Evolutionary conservation across 2,113 vertebrate species (phyloP).

Genomic region (Illadopsis cleaveri): DNA sequence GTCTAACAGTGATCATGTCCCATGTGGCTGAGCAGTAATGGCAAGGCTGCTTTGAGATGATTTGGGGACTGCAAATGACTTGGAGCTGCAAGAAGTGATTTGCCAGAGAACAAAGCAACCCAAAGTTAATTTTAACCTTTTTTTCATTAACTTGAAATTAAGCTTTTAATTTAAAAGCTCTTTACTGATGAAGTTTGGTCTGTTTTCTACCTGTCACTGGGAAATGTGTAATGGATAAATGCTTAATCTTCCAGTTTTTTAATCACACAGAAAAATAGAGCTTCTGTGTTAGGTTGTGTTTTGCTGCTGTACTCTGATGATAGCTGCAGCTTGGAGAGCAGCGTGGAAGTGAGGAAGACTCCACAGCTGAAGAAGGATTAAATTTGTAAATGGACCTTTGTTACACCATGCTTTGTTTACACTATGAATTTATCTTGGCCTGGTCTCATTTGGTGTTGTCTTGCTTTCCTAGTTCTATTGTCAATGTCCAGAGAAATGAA

Average conservation of each 20-base stretch:
- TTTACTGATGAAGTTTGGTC: neutral
- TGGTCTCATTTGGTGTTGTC: neutral
- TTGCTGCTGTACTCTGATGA: neutral
- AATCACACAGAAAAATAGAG: neutral
- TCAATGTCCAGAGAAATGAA: neutral
- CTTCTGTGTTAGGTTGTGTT: neutral
- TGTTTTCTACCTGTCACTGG: neutral
- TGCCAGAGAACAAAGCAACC: constrained; percentile 15
- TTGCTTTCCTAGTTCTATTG: neutral
- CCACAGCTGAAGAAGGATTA: neutral
- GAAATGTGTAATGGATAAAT: neutral
- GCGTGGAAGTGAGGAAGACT: neutral
- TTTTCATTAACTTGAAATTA: constrained; percentile 10
- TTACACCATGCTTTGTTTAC: neutral
- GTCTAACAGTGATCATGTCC: neutral
- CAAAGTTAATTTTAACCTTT: neutral
- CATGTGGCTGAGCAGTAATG: neutral
- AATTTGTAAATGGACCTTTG: neutral
- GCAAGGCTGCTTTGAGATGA: neutral
- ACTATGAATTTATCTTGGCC: neutral
- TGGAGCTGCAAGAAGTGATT: neutral
- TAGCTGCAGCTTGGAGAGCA: neutral
- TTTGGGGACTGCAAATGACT: neutral
- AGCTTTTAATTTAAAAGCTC: neutral
- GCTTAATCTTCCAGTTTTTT: neutral